These are phyloP conservation scores for Syndactyla subalaris DNA, from an alignment of 2,797 vertebrate species.

Conservation along the genomic window DNA sequence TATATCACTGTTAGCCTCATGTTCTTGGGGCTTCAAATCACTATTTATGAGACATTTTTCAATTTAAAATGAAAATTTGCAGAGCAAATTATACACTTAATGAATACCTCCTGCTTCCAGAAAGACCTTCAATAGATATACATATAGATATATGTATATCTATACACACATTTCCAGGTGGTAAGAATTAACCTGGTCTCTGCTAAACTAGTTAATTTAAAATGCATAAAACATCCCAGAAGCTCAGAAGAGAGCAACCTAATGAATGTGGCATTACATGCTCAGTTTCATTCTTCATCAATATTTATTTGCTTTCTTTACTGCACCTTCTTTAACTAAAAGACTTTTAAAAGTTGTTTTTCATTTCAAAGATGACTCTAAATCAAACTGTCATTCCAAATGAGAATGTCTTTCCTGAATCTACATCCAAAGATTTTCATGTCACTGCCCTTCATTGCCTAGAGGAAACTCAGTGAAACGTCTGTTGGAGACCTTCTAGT, in stretches of 20 bases:
- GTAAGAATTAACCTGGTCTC: conserved; percentile 7
- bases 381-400: not conserved
- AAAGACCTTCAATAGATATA: not conserved
- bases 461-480: not conserved
- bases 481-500: not conserved
- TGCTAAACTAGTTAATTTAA: conserved; percentile 24
- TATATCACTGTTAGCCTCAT: not conserved
- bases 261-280: not conserved
- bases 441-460: not conserved
- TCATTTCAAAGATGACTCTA: not conserved
- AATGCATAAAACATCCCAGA: conserved; percentile 23
- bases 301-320: conserved; percentile 51
- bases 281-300: conserved; percentile 20
- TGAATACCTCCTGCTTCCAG: not conserved
- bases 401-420: not conserved
- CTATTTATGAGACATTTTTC: conserved; percentile 11
- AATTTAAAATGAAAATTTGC: conserved; percentile 44
- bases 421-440: not conserved
- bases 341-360: not conserved
- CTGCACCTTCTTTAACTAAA: not conserved
- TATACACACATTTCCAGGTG: not conserved
- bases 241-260: not conserved
- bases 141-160: too few species aligned
- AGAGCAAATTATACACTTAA: not conserved
- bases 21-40: not conserved